phyloP scores from a whole-genome alignment of 1,140 invertebrate species.

The Drosophila tani region DNA sequence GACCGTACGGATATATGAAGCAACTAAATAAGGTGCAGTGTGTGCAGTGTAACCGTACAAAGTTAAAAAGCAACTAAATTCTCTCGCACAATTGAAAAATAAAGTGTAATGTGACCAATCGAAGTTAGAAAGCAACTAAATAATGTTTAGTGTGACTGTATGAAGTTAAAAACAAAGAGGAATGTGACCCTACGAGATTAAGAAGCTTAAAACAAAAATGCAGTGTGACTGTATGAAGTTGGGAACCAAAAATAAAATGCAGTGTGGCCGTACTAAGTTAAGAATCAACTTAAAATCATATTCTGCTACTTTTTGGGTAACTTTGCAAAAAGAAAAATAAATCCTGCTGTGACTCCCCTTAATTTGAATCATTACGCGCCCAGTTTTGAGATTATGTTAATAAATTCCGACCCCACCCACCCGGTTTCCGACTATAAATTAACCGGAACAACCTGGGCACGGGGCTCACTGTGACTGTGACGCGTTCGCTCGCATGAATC shows the following conservation, averaged over 20 bases:
- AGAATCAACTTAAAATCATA: too few relatives aligned
- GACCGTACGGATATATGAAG: too few relatives aligned
- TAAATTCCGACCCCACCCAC: neutral
- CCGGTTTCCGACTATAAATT: constrained; percentile 25
- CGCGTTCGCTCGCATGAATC: constrained; percentile 42
- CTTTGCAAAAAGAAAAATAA: neutral
- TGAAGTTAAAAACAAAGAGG: too few relatives aligned
- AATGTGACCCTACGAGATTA: too few relatives aligned
- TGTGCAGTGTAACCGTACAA: too few relatives aligned
- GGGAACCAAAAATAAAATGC: too few relatives aligned
- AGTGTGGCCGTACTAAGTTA: too few relatives aligned
- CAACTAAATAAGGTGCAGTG: too few relatives aligned
- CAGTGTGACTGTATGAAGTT: too few relatives aligned
- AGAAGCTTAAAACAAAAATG: too few relatives aligned
- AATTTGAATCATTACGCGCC: neutral
- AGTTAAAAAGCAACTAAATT: too few relatives aligned
- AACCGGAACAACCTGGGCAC: constrained; percentile 28
- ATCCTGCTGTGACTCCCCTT: neutral
- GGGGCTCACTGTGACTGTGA: constrained; percentile 17
- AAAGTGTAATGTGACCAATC: neutral
- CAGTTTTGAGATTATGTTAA: neutral
- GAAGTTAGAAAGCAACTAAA: neutral
- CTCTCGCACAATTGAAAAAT: neutral
- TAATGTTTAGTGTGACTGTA: neutral
- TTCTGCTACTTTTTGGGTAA: too few relatives aligned